Evolutionary conservation across 2,797 vertebrate species (phyloP).

Genomic region (Huso huso): DNA sequence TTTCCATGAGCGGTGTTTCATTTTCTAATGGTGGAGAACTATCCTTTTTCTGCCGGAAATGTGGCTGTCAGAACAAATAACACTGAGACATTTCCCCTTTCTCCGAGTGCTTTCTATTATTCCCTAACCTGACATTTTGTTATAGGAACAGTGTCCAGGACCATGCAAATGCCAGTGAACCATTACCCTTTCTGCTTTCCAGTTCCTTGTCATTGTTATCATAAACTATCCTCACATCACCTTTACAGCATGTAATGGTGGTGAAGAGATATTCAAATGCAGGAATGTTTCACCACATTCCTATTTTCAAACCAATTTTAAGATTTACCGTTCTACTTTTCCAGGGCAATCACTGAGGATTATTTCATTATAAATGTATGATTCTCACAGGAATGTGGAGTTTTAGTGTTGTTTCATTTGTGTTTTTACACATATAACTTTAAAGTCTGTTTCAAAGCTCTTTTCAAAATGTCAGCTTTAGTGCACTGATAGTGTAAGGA

Average conservation of each 20-base stretch:
- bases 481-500: too few species aligned
- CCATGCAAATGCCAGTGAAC: slow-evolving; percentile 17
- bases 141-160: slow-evolving; percentile 19
- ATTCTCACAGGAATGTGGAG: too few species aligned
- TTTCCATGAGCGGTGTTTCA: slow-evolving; percentile 34
- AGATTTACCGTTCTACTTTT: too few species aligned
- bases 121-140: slow-evolving; percentile 25
- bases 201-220: slow-evolving; percentile 16
- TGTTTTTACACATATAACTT: too few species aligned
- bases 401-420: too few species aligned
- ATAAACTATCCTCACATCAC: slow-evolving; percentile 16
- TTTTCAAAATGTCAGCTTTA: too few species aligned
- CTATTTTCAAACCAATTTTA: too few species aligned
- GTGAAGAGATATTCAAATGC: too few species aligned
- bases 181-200: slow-evolving; percentile 30
- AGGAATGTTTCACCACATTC: too few species aligned
- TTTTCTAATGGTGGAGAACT: slow-evolving; percentile 16
- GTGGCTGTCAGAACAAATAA: slow-evolving; percentile 16
- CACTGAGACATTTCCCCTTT: slow-evolving; percentile 18
- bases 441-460: too few species aligned
- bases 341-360: too few species aligned
- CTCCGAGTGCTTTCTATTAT: slow-evolving; percentile 22
- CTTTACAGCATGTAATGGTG: neutral
- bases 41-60: slow-evolving; percentile 6
- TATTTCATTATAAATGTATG: too few species aligned